Evolutionary conservation across 2,113 vertebrate species (phyloP), one percentile per base, ranked within the genome.

Genomic region (Sapayoa aenigma): DNA sequence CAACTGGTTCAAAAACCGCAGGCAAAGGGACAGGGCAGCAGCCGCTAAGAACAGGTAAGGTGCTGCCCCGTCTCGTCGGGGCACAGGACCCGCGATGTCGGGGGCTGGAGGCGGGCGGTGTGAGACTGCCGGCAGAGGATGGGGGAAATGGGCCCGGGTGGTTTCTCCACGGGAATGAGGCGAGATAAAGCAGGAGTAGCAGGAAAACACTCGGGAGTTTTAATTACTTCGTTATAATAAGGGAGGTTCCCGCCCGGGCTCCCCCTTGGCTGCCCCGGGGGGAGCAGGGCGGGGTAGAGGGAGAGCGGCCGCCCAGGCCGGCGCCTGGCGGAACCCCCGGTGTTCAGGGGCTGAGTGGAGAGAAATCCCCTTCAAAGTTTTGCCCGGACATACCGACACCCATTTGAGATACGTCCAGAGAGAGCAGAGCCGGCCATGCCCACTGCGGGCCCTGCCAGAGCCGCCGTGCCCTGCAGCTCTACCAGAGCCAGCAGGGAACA

Each of bases 1-100:
- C 96, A 99, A 99, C 98, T 99, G 99, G 99, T 99, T 99, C 98
- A 99, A 99, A 98, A 99, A 99, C 89, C 99, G 99, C 89, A 98
- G 99, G 97, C 99, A 99, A 98, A 99, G 99, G 97, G 99, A 99
- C 98, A 98, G 99, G 97, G 99, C 99, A 10, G 99, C 99, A 71
- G 99, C 99, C 39, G 99, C 99, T 33, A 99, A 99, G 96, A 99
- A 99, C 98, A 99, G 99, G 99, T 99, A 96, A 96, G 93, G 98
- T 97, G 88, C 87, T 76, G 82, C 87, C 87, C 92, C 71, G 71
- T 12, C 87, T 84, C 49, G 24, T 23, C 50, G 66, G 76, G 56
- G 52, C 49, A 14, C 77, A 18, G 56, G 10, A 2, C 56, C 12
- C 20, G 49, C 8, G 58, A 27, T 44, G 28, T 31, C 37, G 47